phyloP scores from a whole-genome alignment of 2,888 invertebrate genomes.

The Microctonus brassicae region DNA sequence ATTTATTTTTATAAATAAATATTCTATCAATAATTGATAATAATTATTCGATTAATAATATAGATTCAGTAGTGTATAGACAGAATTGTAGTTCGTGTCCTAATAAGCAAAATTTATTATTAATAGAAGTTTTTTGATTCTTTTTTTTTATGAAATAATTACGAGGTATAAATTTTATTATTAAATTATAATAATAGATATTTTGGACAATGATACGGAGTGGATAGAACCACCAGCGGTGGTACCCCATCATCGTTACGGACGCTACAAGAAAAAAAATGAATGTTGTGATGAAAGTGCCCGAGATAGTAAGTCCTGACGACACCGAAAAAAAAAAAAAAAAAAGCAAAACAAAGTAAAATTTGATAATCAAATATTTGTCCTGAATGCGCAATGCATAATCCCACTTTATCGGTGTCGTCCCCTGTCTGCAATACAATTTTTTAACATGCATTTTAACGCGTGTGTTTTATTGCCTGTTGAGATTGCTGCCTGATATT shows the following conservation, averaged over 20 bases:
- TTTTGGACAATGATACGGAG: slow-evolving; percentile 65
- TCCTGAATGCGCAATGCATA: slow-evolving; percentile 61
- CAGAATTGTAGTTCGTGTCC: not conserved
- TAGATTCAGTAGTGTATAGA: not conserved
- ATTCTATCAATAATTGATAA: not conserved
- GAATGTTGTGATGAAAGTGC: slow-evolving; percentile 69
- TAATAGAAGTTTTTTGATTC: not conserved
- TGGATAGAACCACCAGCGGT: slow-evolving; percentile 62
- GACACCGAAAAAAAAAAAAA: slow-evolving; percentile 46
- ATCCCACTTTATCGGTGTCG: slow-evolving; percentile 46
- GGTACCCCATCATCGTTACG: slow-evolving; percentile 59
- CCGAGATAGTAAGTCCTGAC: slow-evolving; percentile 67
- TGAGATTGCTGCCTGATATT: slow-evolving; percentile 59
- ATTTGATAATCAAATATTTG: slow-evolving; percentile 49
- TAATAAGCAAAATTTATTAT: not conserved
- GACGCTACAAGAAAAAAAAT: slow-evolving; percentile 69
- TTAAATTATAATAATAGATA: slow-evolving; percentile 58
- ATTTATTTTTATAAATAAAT: not conserved
- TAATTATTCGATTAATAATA: not conserved
- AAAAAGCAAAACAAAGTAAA: slow-evolving; percentile 47
- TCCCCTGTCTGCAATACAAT: slow-evolving; percentile 45
- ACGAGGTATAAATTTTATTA: slow-evolving; percentile 1
- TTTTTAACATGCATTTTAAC: slow-evolving; percentile 45
- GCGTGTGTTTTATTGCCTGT: slow-evolving; percentile 58
- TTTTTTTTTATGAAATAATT: not conserved